Evolutionary conservation across 2,888 invertebrate genomes (phyloP).

Genomic region (Amblyteles armatorius): DNA sequence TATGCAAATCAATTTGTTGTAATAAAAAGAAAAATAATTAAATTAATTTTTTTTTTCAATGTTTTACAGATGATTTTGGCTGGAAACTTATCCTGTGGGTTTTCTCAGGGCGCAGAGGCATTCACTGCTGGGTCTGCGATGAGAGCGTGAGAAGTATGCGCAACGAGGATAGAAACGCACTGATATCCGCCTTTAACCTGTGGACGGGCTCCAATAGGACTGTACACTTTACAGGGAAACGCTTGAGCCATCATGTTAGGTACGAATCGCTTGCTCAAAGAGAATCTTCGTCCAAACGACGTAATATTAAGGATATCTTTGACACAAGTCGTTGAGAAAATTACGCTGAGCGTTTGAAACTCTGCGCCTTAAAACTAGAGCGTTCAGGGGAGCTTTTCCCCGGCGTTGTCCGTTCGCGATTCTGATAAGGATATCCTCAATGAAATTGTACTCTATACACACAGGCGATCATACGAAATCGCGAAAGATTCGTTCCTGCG

Average conservation of each 20-base stretch:
- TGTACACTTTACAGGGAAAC: not conserved
- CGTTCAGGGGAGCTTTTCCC: not conserved
- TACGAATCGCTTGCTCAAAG: not conserved
- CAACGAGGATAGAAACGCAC: conserved; percentile 77
- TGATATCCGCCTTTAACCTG: not conserved
- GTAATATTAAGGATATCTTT: not conserved
- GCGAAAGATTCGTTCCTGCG: not conserved
- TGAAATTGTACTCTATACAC: not conserved
- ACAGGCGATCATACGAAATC: conserved; percentile 19
- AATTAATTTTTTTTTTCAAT: not conserved
- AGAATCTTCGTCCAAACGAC: too few relatives aligned
- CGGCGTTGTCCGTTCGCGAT: not conserved
- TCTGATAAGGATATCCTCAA: not conserved
- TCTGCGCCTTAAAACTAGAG: not conserved
- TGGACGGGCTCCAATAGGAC: not conserved
- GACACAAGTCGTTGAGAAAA: not conserved
- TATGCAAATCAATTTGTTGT: not conserved
- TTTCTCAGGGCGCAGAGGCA: conserved; percentile 97
- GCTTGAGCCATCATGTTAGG: conserved; percentile 15
- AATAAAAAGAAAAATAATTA: not conserved
- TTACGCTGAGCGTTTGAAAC: not conserved
- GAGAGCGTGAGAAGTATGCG: conserved; percentile 91
- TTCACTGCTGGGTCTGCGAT: conserved; percentile 99
- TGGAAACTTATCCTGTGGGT: conserved; percentile 97
- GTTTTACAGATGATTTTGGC: conserved; percentile 93